Conservation (phyloP, 1,140 invertebrate genomes). For the Drosophila chauvacae region DNA sequence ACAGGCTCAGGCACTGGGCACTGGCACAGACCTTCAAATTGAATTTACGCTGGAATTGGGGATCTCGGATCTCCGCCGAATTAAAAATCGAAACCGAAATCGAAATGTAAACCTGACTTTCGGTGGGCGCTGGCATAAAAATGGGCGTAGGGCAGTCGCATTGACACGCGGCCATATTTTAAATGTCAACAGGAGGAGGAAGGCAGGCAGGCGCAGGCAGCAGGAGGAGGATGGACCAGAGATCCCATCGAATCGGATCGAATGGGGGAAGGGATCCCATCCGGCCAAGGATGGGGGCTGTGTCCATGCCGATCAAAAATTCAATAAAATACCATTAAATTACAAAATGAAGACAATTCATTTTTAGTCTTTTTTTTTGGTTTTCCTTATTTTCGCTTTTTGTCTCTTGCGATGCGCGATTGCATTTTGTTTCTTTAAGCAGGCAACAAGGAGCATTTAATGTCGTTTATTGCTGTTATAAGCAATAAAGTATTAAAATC, state of each 20-base stretch:
- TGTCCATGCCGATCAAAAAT: slow-evolving; percentile 75
- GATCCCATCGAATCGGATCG: slow-evolving; percentile 35
- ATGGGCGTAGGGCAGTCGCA: slow-evolving; percentile 82
- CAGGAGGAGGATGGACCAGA: slow-evolving; percentile 15
- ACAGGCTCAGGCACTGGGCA: slow-evolving; percentile 22
- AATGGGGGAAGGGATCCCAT: slow-evolving; percentile 12
- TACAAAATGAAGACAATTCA: slow-evolving; percentile 84
- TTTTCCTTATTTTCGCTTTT: slow-evolving; percentile 37
- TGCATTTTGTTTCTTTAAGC: slow-evolving; percentile 71
- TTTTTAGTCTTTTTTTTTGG: slow-evolving; percentile 39
- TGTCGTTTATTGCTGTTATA: slow-evolving; percentile 79
- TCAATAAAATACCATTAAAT: slow-evolving; percentile 84
- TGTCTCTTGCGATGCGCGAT: slow-evolving; percentile 15
- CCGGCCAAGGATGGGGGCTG: slow-evolving; percentile 63
- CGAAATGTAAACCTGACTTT: slow-evolving; percentile 76
- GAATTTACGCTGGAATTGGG: slow-evolving; percentile 71
- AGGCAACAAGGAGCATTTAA: slow-evolving; percentile 67
- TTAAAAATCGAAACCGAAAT: slow-evolving; percentile 73
- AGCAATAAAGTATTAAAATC: slow-evolving; percentile 81
- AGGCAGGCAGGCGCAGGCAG: neutral
- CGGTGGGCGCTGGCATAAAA: slow-evolving; percentile 58
- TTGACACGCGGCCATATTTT: slow-evolving; percentile 84
- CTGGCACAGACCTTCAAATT: slow-evolving; percentile 70
- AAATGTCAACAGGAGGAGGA: slow-evolving; percentile 76
- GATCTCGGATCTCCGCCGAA: slow-evolving; percentile 41